Conservation (phyloP, 2,888 invertebrate species). For the Ophonus ardosiacus region DNA sequence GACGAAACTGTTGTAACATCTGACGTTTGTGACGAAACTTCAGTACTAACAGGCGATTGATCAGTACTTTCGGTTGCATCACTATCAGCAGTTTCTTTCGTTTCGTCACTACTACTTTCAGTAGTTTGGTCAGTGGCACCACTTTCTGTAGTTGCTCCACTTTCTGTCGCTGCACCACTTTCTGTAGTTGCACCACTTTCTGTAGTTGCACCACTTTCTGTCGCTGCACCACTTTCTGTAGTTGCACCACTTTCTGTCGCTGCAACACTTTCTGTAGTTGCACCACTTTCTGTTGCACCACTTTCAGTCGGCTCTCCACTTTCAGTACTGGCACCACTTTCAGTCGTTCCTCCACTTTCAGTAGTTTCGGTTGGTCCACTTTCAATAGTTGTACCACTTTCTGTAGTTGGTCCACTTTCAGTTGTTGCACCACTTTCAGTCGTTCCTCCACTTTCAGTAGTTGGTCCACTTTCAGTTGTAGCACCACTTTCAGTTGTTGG, state of each 20-base stretch:
- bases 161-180: slow-evolving; percentile 4
- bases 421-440: slow-evolving; percentile 30
- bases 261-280: slow-evolving; percentile 8
- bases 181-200: slow-evolving; percentile 20
- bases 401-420: slow-evolving; percentile 23
- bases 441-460: background rate
- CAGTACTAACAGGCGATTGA: slow-evolving; percentile 36
- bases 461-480: slow-evolving; percentile 65
- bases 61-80: slow-evolving; percentile 56
- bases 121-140: background rate
- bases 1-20: slow-evolving; percentile 36
- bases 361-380: slow-evolving; percentile 65
- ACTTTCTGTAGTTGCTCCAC: background rate
- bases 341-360: slow-evolving; percentile 6
- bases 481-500: slow-evolving; percentile 31
- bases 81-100: background rate
- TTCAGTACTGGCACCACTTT: background rate
- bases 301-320: slow-evolving; percentile 62
- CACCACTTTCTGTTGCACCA: slow-evolving; percentile 59
- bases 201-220: slow-evolving; percentile 22
- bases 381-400: background rate
- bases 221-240: background rate
- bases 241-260: slow-evolving; percentile 41
- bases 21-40: slow-evolving; percentile 41
- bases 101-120: background rate